These are phyloP conservation scores for Stegana nigrithorax DNA, from an alignment of 2,888 invertebrate species.

Conservation along the genomic window DNA sequence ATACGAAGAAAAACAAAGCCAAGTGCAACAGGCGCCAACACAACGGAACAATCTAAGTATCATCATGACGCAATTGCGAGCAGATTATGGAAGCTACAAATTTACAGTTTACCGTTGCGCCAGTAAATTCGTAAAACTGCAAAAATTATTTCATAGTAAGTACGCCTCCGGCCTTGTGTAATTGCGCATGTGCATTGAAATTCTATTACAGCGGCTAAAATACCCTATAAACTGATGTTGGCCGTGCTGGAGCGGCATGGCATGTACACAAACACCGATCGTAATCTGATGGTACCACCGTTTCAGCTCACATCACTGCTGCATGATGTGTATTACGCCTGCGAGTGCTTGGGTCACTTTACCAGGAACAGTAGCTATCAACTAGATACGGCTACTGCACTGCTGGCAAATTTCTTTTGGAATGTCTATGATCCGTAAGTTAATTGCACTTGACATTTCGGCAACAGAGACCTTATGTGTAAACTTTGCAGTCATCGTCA, in stretches of 20 bases:
- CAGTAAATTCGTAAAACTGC: conserved; percentile 60
- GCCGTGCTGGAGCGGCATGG: conserved; percentile 64
- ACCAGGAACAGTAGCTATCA: conserved; percentile 48
- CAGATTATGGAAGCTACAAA: conserved; percentile 59
- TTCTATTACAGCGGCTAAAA: conserved; percentile 53
- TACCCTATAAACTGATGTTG: conserved; percentile 65
- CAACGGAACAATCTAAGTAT: conserved; percentile 34
- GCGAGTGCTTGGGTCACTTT: conserved; percentile 65
- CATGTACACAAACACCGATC: conserved; percentile 42
- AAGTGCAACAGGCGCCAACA: neutral
- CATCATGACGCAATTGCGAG: conserved; percentile 56
- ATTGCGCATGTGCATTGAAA: neutral
- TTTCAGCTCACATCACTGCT: conserved; percentile 64
- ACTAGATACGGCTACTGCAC: conserved; percentile 54
- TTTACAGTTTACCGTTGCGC: conserved; percentile 67
- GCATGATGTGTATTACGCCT: conserved; percentile 66
- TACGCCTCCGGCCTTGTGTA: conserved; percentile 7
- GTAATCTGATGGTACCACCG: conserved; percentile 62
- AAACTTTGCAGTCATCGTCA: conserved; percentile 53
- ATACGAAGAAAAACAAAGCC: conserved; percentile 11
- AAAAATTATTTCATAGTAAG: conserved; percentile 65
- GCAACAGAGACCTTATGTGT: neutral
- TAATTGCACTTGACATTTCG: neutral
- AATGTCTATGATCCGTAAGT: conserved; percentile 67
- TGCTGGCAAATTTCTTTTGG: conserved; percentile 67